Base-by-base conservation (phyloP, 2,797 vertebrate species). In the Enteromius mattozi region DNA sequence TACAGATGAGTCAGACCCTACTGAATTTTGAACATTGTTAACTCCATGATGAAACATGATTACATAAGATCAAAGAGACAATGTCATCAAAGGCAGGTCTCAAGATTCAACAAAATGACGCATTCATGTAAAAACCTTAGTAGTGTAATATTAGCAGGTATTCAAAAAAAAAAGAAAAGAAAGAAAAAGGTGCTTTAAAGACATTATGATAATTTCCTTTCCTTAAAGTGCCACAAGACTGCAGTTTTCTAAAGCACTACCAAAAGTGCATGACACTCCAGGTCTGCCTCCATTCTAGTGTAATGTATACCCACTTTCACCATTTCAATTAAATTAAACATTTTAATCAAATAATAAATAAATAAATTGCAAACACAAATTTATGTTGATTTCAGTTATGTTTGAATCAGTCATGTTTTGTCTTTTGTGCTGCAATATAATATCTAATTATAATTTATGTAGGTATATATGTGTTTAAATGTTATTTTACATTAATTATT, bases 1-100 rank as follows among this genome's bases (percentile, higher is more conserved):
- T 24, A 61, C 17, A 33, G 17, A 21, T 76, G n/a, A 12, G 45
- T 63, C 56, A 47, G 40, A 37, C 35, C 76, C 59, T 61, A 2
- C 54, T 30, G 40, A 16, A 70, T 30, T 78, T 78, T 21, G 5
- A 78, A 65, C 56, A 63, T 6, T 78, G 37, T 13, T n/a, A 37
- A 70, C 17, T 17, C 13, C 40, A 27, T n/a, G n/a, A 27, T 27
- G n/a, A 42, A 61, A 78, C 24, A 6, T 16, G 59, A 45, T 78
- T 78, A 45, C 16, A 30, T 78, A 78, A 78, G 27, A 17, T 35
- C 7, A 61, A 14, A 42, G 12, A 61, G n/a, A 78, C 68, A 40
- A 14, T 42, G 35, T 24, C 8, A 68, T 68, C 17, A 17, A 70
- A 40, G 37, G 24, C 37, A n/a, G 37, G 35, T 13, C 68, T n/a